Evolutionary conservation across 2,888 invertebrate species (phyloP).

Genomic region (Heliconius ethilla): DNA sequence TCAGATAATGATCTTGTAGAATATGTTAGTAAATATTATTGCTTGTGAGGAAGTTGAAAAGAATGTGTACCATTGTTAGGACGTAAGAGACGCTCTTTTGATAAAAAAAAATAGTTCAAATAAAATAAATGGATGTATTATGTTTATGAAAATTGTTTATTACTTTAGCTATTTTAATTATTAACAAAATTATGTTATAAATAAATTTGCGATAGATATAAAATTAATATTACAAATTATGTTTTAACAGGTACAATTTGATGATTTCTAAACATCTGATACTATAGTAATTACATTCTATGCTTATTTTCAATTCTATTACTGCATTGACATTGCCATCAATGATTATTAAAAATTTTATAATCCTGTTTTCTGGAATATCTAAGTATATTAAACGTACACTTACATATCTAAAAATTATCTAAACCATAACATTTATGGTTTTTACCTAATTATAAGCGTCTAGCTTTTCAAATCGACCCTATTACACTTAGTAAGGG

Average conservation of each 20-base stretch:
- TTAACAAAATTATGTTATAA: neutral
- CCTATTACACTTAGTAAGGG: neutral
- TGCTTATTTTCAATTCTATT: neutral
- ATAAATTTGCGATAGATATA: neutral
- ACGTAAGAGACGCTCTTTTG: neutral
- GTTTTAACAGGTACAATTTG: neutral
- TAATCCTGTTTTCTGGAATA: neutral
- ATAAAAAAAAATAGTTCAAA: no score
- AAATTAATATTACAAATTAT: neutral
- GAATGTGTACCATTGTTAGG: slow-evolving; percentile 26
- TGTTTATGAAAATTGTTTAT: neutral
- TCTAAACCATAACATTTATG: slow-evolving; percentile 5
- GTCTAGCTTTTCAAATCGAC: slow-evolving; percentile 23
- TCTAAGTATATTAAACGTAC: neutral
- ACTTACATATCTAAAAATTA: neutral
- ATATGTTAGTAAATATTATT: slow-evolving; percentile 29
- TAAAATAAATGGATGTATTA: slow-evolving; percentile 2
- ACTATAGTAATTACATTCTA: neutral
- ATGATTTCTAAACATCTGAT: neutral
- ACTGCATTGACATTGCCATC: neutral
- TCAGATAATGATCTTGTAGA: neutral
- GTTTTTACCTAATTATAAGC: slow-evolving; percentile 32
- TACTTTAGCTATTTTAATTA: neutral
- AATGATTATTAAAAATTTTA: neutral
- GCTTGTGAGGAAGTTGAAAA: slow-evolving; percentile 15